These are phyloP conservation scores for Athrips mouffetella DNA, from an alignment of 2,888 invertebrate genomes.

Conservation along the genomic window DNA sequence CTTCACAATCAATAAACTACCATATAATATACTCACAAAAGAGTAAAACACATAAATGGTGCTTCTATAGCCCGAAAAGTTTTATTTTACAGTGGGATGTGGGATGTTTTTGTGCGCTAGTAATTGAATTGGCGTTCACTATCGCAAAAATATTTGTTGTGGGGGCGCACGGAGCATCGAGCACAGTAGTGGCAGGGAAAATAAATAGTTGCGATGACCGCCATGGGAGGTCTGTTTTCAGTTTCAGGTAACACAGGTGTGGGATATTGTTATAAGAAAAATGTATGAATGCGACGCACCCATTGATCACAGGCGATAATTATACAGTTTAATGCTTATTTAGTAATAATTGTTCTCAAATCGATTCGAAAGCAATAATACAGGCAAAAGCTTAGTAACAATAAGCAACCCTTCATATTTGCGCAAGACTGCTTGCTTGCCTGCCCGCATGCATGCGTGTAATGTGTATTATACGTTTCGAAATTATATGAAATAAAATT, in stretches of 20 bases:
- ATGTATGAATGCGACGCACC: no score
- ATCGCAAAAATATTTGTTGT: slow-evolving; percentile 50
- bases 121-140: slow-evolving; percentile 63
- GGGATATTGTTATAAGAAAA: no score
- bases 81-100: slow-evolving; percentile 57
- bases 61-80: slow-evolving; percentile 45
- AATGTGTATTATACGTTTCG: no score
- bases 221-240: slow-evolving; percentile 16
- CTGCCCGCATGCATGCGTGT: no score
- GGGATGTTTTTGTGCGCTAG: slow-evolving; percentile 46
- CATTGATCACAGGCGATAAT: no score
- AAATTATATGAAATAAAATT: no score
- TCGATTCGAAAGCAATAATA: no score
- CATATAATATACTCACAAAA: background rate
- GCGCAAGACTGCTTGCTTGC: no score
- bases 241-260: background rate
- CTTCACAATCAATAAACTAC: background rate
- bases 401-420: no score
- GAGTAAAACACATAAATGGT: slow-evolving; percentile 21
- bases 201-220: slow-evolving; percentile 37
- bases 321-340: no score
- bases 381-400: no score
- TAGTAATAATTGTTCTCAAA: no score
- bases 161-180: background rate
- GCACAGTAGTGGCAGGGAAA: slow-evolving; percentile 28